These are phyloP conservation scores for Pseudochromis fuscus DNA, from an alignment of 2,797 vertebrate genomes.

Conservation along the genomic window DNA sequence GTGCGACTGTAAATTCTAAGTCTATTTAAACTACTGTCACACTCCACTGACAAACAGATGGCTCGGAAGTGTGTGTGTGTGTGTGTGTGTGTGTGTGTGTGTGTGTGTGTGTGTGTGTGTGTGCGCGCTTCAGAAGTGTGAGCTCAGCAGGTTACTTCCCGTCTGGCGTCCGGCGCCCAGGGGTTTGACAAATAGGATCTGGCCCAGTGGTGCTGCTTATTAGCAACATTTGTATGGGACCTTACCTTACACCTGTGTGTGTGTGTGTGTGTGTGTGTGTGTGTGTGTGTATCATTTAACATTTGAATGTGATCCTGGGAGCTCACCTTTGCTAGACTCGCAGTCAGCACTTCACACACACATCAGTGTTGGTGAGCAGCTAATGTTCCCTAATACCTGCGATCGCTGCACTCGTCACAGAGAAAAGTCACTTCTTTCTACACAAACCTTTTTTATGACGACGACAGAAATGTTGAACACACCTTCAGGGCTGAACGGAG, in stretches of 20 bases:
- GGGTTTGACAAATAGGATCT: constrained; percentile 81
- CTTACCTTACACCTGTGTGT: constrained; percentile 52
- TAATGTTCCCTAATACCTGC: constrained; percentile 66
- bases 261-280: constrained; percentile 33
- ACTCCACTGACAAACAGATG: constrained; percentile 60
- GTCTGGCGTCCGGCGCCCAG: constrained; percentile 56
- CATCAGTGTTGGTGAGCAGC: constrained; percentile 44
- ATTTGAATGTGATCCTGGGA: constrained; percentile 74
- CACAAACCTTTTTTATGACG: constrained; percentile 28
- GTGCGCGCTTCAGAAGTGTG: constrained; percentile 55
- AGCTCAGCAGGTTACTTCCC: constrained; percentile 75
- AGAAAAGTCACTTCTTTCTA: constrained; percentile 44
- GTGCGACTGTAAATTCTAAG: constrained; percentile 22
- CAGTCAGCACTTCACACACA: constrained; percentile 75
- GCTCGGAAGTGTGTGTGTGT: constrained; percentile 22
- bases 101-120: constrained; percentile 18
- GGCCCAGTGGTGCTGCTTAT: constrained; percentile 76
- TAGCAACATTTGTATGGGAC: constrained; percentile 77
- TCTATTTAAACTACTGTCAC: constrained; percentile 50
- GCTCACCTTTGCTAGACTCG: constrained; percentile 69
- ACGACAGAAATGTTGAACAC: constrained; percentile 30
- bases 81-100: constrained; percentile 16
- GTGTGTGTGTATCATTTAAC: constrained; percentile 64
- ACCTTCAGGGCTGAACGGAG: constrained; percentile 28
- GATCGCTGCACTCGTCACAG: constrained; percentile 37